These are phyloP conservation scores for Drosophila pseudoobscura DNA, from an alignment of 1,140 invertebrate genomes.

Conservation along the genomic window DNA sequence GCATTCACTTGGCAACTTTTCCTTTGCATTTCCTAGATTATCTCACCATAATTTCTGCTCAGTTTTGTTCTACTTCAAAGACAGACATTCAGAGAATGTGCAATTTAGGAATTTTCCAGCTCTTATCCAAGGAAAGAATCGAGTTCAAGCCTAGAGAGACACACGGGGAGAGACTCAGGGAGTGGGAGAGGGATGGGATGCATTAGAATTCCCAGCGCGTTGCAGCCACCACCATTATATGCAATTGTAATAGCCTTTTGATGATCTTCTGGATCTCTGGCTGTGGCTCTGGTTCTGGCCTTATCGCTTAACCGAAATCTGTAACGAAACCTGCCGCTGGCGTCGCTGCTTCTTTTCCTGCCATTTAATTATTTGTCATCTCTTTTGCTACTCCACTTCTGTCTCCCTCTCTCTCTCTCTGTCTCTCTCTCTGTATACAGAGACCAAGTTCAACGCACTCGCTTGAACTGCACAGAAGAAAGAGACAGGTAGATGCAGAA, in stretches of 20 bases:
- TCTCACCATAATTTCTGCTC: slow-evolving; percentile 32
- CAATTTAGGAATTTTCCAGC: slow-evolving; percentile 25
- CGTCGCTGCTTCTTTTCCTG: slow-evolving; percentile 15
- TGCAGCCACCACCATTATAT: slow-evolving; percentile 20
- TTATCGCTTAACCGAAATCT: slow-evolving; percentile 76
- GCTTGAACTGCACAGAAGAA: slow-evolving; percentile 68
- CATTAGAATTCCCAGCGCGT: slow-evolving; percentile 37
- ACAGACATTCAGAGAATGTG: slow-evolving; percentile 38
- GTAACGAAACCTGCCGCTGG: slow-evolving; percentile 69
- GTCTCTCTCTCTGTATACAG: slow-evolving; percentile 2
- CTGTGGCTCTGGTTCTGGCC: background rate
- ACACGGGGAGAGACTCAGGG: slow-evolving; percentile 1
- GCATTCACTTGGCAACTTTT: slow-evolving; percentile 32
- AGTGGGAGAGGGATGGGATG: background rate
- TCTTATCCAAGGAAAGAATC: slow-evolving; percentile 40
- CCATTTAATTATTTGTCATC: slow-evolving; percentile 66
- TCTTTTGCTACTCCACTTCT: slow-evolving; percentile 77
- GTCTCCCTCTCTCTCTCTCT: slow-evolving; percentile 25
- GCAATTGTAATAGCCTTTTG: slow-evolving; percentile 68
- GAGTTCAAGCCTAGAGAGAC: slow-evolving; percentile 24
- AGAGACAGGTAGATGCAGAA: slow-evolving; percentile 11
- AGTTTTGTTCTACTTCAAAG: slow-evolving; percentile 41
- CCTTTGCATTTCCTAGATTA: slow-evolving; percentile 28
- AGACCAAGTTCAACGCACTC: slow-evolving; percentile 74
- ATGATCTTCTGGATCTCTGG: slow-evolving; percentile 43